Evolutionary conservation across 2,113 vertebrate genomes (phyloP), one percentile per base, ranked within the genome.

Genomic region (Lepus timidus): DNA sequence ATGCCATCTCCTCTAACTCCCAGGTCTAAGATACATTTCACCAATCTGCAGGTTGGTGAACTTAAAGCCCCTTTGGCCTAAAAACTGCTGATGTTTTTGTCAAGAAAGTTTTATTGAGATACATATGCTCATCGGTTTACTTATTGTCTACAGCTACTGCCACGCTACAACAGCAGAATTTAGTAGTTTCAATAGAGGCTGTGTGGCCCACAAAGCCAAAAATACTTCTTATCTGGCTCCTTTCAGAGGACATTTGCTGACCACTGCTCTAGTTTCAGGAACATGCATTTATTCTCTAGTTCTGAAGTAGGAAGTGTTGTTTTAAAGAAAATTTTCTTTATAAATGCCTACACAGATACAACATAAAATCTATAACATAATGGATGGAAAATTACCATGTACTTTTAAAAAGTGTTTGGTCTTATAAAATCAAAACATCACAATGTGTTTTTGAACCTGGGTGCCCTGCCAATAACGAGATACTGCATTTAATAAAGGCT

Each of bases 41-140:
- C 19, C 39, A 76, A 33, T 61, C 73, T 58, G 55, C 14, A 67
- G n/a, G 58, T 58, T 29, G 84, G 20, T 16, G 70, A 74, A 31
- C 20, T 36, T 36, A 64, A 14, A 51, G 52, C 7, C 7, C 27
- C 39, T 19, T 12, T 64, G 7, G 20, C 4, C 55, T 74, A 90
- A 80, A 51, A 4, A 39, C 88, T 86, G 65, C 27, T 91, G 52
- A 55, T 64, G 62, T 29, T 89, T 86, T 25, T 90, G 39, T n/a
- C 91, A 96, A 83, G 89, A 91, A 89, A 76, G 73, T 70, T 87
- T 87, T 78, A 92, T 9, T 90, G 44, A 73, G 75, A 95, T 55
- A 82, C 58, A 90, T 67, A n/a, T n/a, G 33, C 9, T 83, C 91
- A 62, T 17, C 58, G n/a, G 70, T n/a, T 92, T 71, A 81, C 33